These are phyloP conservation scores for Rhinichthys osculus DNA, from an alignment of 2,797 vertebrate species.

Conservation along the genomic window DNA sequence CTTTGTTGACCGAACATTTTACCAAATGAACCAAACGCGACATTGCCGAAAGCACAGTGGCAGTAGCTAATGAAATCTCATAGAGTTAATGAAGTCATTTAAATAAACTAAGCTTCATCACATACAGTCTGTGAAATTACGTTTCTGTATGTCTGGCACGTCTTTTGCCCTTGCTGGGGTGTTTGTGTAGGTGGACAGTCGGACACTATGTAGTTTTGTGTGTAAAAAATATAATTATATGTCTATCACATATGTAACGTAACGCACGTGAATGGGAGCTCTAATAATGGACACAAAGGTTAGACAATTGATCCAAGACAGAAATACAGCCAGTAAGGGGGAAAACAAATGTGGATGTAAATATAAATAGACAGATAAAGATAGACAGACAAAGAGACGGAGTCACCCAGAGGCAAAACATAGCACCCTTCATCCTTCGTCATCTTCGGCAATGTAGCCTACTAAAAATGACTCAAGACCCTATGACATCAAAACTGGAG, in stretches of 20 bases:
- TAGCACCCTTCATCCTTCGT: not conserved
- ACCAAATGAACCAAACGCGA: conserved; percentile 45
- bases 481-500: not conserved
- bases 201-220: conserved; percentile 34
- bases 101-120: conserved; percentile 42
- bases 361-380: conserved; percentile 13
- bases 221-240: not conserved
- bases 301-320: not conserved
- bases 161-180: conserved; percentile 13
- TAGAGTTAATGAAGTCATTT: conserved; percentile 48
- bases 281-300: conserved; percentile 5
- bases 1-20: conserved; percentile 53
- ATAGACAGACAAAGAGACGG: conserved; percentile 17
- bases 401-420: not conserved
- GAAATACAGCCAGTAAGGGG: not conserved
- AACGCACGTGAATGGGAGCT: not conserved
- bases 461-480: conserved; percentile 1
- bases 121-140: conserved; percentile 21
- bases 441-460: not conserved
- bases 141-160: conserved; percentile 13
- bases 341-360: conserved; percentile 16
- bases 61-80: conserved; percentile 49
- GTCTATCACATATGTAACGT: conserved; percentile 14
- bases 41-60: conserved; percentile 41
- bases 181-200: conserved; percentile 22